Percentiles rank a stretch among this genome's conserved stretches.
These are phyloP conservation scores for Emmelina monodactyla DNA, from an alignment of 2,888 invertebrate species.

Conservation along the genomic window DNA sequence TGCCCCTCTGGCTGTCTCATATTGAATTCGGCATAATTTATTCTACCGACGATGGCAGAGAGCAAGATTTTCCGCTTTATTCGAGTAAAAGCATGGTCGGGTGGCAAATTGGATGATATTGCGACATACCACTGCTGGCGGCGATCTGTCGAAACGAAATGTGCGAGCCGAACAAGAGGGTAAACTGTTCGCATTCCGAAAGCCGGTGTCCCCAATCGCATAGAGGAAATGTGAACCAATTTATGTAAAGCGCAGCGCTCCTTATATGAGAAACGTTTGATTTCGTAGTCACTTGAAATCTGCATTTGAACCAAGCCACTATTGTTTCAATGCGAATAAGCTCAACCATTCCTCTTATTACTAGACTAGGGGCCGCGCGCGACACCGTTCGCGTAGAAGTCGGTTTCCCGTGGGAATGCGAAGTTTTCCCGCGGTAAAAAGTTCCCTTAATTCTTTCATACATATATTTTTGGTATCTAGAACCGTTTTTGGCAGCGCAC, in stretches of 20 bases:
- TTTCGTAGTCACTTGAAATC: too few species aligned
- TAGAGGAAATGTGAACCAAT: slow-evolving; percentile 31
- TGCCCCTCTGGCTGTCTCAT: slow-evolving; percentile 28
- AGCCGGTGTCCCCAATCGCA: slow-evolving; percentile 20
- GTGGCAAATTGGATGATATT: slow-evolving; percentile 60
- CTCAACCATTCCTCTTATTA: too few species aligned
- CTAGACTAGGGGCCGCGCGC: too few species aligned
- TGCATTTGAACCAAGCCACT: too few species aligned
- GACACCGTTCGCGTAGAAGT: too few species aligned
- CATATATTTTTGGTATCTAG: too few species aligned
- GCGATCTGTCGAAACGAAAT: slow-evolving; percentile 42
- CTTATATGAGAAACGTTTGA: not conserved
- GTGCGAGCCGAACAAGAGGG: slow-evolving; percentile 38
- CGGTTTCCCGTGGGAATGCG: too few species aligned
- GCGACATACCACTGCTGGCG: slow-evolving; percentile 54
- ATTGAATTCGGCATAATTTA: slow-evolving; percentile 45
- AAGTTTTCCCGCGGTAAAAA: too few species aligned
- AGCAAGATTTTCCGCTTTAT: slow-evolving; percentile 56
- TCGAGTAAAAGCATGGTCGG: slow-evolving; percentile 46
- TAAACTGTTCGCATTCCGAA: slow-evolving; percentile 46
- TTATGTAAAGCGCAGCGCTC: slow-evolving; percentile 14
- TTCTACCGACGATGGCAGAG: slow-evolving; percentile 36
- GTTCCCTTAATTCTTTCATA: too few species aligned
- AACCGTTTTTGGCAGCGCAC: too few species aligned
- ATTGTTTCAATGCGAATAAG: too few species aligned